Base-by-base conservation (phyloP, 2,888 invertebrate species). In the Tanaodytes sp. region DNA sequence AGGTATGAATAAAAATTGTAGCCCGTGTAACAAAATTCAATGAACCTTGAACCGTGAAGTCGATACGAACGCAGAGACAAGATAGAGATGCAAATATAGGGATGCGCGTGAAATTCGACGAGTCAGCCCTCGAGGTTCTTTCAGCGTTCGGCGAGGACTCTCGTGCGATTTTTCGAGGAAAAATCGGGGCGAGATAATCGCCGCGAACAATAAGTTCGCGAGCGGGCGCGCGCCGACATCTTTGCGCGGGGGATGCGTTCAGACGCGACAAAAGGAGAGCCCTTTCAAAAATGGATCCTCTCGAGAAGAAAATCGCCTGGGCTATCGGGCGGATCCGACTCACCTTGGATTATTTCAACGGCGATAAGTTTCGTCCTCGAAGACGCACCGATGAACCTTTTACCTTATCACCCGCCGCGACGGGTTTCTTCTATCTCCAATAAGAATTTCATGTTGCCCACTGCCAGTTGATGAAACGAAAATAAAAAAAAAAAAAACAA, bases 261-360 rank as follows among this genome's bases (percentile, higher is more conserved):
- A 30, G 51, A 16, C 12, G 49, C 63, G 55, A 71, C 67, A 68
- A 72, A 63, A 61, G 58, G 48, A n/a, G n/a, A 46, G 46, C 54
- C 45, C 48, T 36, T 49, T 58, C 52, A 52, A 66, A 74, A 75
- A 71, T 73, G 59, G 66, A 73, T 72, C 63, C 73, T 72, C 72
- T 73, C 71, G 67, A 72, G 75, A 73, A 71, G 75, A 75, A 75
- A 76, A 77, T 76, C 76, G 71, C 73, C 74, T 75, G 64, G 62
- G 63, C 55, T 57, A 61, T 63, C 59, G 42, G 51, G n/a, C 37
- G 31, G 16, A 16, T 36, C 59, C 40, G 1, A 37, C 36, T 33
- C 40, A 19, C 48, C 58, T 40, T 30, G 58, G 54, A 68, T 68
- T 63, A 68, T 63, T 68, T 62, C 20, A 14, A 11, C 37, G 31